Evolutionary conservation across 2,888 invertebrate species (phyloP).

Genomic region (Calameuta idolon): DNA sequence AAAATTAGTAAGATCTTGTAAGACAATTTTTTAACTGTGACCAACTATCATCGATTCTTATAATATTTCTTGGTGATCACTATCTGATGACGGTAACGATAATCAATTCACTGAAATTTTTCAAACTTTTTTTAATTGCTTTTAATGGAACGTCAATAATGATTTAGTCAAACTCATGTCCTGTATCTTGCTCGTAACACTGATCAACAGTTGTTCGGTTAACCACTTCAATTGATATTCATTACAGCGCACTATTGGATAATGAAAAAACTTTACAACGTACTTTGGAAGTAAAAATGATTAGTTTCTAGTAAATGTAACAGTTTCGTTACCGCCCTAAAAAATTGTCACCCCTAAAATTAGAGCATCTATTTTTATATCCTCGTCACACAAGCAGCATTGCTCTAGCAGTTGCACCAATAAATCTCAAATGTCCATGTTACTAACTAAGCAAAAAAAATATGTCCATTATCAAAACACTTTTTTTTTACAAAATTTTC

Average conservation of each 20-base stretch:
- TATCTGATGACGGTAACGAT: background rate
- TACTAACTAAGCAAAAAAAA: background rate
- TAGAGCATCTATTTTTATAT: background rate
- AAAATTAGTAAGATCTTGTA: background rate
- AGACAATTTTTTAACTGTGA: background rate
- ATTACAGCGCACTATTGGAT: background rate
- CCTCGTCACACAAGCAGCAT: background rate
- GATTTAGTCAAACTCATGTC: background rate
- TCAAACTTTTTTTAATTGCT: background rate
- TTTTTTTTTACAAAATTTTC: background rate
- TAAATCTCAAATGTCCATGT: background rate
- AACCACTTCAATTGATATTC: background rate
- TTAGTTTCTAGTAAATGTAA: background rate
- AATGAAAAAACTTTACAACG: background rate
- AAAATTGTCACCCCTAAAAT: background rate
- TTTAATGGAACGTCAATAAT: background rate
- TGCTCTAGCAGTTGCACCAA: background rate
- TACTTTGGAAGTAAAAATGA: background rate
- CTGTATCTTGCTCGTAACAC: background rate
- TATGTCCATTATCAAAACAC: background rate
- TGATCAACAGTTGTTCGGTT: background rate
- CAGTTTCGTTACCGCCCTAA: background rate
- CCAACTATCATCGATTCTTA: background rate
- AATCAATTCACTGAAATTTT: background rate
- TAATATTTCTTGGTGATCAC: background rate